Evolutionary conservation across 2,113 vertebrate species (phyloP), one percentile per base, ranked within the genome.

Genomic region (Phyllopteryx taeniolatus): DNA sequence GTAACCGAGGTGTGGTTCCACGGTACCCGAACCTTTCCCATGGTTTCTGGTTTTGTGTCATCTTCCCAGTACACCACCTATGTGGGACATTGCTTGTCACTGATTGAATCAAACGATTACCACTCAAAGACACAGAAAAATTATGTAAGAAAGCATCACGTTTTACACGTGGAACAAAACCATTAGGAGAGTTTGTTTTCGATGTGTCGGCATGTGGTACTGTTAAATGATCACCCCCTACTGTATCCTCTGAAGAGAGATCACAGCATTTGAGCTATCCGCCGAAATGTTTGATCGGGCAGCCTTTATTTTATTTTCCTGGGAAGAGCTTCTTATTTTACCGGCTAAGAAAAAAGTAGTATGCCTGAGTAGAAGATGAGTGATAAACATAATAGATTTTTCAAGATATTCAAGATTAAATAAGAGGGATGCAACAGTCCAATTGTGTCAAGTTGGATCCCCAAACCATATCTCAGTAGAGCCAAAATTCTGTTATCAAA

Each of bases 41-140:
- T 94, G 47, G 94, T 94, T 60, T 95, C 94, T 68, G 96, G 95
- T 80, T 96, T 94, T 0, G 93, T 95, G 74, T 92, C 95, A 5
- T 95, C 93, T 79, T 94, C 93, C 97, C 96, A 98, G 87, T 96
- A 98, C 64, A 91, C 93, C 69, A 98, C 94, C 97, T 98, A 86
- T 76, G 66, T 43, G 59, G 74, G 67, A 83, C 22, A n/a, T 42
- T 43, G 53, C 62, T 70, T 61, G 5, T 68, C 72, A 27, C 5
- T 2, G 13, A 72, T 51, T 22, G 10, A 8, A 17, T 47, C 8
- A 33, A 42, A 35, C 42, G 42, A 10, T 73, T 61, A 35, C 49
- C 20, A 65, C 22, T 8, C 20, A 22, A 47, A 47, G 42, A 15
- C n/a, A 14, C 49, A 71, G 74, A 12, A 71, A 76, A 74, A 53